Evolutionary conservation across 2,888 invertebrate species (phyloP).

Genomic region (Myopa tessellatipennis): DNA sequence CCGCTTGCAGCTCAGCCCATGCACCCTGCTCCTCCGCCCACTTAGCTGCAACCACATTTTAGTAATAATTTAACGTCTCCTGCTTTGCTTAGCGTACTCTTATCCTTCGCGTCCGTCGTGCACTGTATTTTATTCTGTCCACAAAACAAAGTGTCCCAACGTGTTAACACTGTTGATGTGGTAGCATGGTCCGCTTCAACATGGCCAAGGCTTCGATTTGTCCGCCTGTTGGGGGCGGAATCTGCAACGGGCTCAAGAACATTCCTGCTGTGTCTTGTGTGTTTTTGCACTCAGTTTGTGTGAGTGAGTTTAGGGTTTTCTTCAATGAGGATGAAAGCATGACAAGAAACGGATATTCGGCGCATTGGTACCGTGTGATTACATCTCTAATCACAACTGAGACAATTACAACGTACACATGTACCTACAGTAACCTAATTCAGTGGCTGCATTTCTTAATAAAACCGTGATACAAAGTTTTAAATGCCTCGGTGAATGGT

Average conservation of each 20-base stretch:
- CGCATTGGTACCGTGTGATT: neutral
- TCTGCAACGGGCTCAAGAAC: neutral
- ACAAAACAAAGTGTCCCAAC: slow-evolving; percentile 30
- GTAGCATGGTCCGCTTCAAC: neutral
- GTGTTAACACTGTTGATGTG: neutral
- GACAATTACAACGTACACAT: too few relatives aligned
- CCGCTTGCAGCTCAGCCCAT: neutral
- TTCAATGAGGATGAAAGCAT: neutral
- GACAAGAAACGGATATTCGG: neutral
- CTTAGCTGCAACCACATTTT: slow-evolving; percentile 25
- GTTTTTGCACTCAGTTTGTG: neutral
- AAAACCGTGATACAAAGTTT: too few relatives aligned
- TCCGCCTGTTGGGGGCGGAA: neutral
- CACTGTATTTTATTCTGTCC: slow-evolving; percentile 33
- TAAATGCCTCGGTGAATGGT: neutral
- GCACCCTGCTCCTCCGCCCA: neutral
- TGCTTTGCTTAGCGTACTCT: slow-evolving; percentile 19
- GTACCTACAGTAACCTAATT: too few relatives aligned
- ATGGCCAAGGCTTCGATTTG: neutral
- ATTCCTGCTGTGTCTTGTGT: neutral
- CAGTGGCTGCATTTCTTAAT: too few relatives aligned
- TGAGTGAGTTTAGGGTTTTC: neutral
- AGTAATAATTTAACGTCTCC: slow-evolving; percentile 36
- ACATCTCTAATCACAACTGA: too few relatives aligned
- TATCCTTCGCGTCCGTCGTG: slow-evolving; percentile 30